Base-by-base conservation (phyloP, 2,888 invertebrate species). In the Polymixis lichenea region DNA sequence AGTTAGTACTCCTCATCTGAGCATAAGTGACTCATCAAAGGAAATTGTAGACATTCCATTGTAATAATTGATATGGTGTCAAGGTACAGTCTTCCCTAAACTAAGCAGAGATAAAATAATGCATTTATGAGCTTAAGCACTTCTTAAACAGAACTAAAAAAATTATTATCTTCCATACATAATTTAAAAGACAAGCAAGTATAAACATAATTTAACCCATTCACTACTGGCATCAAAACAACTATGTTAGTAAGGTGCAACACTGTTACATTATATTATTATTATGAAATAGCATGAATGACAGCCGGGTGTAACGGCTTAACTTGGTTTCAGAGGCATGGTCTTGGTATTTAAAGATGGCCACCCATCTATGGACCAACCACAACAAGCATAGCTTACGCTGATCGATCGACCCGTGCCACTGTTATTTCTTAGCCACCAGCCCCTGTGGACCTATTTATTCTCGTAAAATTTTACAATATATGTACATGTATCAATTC, bases 21-120 rank as follows among this genome's bases (percentile, higher is more conserved):
- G 25, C 65, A 13, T n/a, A 53, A 55, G 38, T 83, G 56, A 78
- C 56, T 78, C 69, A 72, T 25, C 25, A 67, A 8, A 58, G 46
- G 62, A 53, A 46, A 58, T 58, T 53, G 32, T 4, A 56, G 5
- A 66, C 65, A 67, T 82, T 62, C 56, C 77, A 67, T 70, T 76
- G 55, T 61, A 56, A 43, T 56, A 11, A 82, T 56, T 55, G 53
- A 56, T 49, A 49, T 19, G 1, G 46, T 60, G 19, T 43, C 56
- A 64, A 66, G 4, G 17, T 65, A 58, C 2, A 3, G 38, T 17
- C 28, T 43, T 64, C 9, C 6, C 13, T 66, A 55, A 17, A 77
- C 17, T 53, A n/a, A 60, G 22, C 2, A 75, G 28, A 56, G 25
- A 58, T 49, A 51, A 56, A 22, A 7, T 60, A 74, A 15, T 75